phyloP scores from a whole-genome alignment of 2,888 invertebrate species.

The Pristionchus fissidentatus region DNA sequence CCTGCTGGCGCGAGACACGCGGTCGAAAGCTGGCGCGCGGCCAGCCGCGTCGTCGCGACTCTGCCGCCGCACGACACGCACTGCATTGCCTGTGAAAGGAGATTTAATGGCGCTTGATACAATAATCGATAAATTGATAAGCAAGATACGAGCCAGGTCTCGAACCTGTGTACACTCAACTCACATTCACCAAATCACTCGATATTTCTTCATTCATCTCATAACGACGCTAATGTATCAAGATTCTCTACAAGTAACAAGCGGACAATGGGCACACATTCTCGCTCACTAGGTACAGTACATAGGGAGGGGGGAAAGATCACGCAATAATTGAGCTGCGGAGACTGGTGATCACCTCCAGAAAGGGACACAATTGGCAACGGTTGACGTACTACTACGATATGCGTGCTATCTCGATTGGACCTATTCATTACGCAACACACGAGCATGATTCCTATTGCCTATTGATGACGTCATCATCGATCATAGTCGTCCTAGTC shows the following conservation, averaged over 20 bases:
- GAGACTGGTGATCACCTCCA: too few relatives aligned
- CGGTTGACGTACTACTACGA: too few relatives aligned
- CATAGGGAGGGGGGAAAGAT: too few relatives aligned
- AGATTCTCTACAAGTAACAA: neutral
- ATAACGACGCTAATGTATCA: neutral
- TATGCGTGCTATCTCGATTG: too few relatives aligned
- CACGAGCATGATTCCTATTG: neutral
- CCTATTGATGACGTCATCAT: neutral
- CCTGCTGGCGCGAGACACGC: neutral
- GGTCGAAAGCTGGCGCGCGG: neutral
- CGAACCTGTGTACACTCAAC: slow-evolving; percentile 3
- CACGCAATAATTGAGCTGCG: too few relatives aligned
- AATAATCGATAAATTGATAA: too few relatives aligned
- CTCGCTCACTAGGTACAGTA: too few relatives aligned
- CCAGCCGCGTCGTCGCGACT: slow-evolving; percentile 31
- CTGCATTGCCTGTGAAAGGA: slow-evolving; percentile 1
- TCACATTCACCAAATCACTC: neutral
- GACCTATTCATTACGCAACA: too few relatives aligned
- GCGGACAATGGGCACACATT: neutral
- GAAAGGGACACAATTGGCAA: too few relatives aligned
- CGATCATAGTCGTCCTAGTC: slow-evolving; percentile 8
- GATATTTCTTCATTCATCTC: slow-evolving; percentile 18
- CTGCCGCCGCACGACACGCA: slow-evolving; percentile 32
- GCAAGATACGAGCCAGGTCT: neutral
- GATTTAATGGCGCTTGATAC: too few relatives aligned